These are phyloP conservation scores for Spheniscus mendiculus DNA, from an alignment of 2,113 vertebrate genomes.

Conservation along the genomic window DNA sequence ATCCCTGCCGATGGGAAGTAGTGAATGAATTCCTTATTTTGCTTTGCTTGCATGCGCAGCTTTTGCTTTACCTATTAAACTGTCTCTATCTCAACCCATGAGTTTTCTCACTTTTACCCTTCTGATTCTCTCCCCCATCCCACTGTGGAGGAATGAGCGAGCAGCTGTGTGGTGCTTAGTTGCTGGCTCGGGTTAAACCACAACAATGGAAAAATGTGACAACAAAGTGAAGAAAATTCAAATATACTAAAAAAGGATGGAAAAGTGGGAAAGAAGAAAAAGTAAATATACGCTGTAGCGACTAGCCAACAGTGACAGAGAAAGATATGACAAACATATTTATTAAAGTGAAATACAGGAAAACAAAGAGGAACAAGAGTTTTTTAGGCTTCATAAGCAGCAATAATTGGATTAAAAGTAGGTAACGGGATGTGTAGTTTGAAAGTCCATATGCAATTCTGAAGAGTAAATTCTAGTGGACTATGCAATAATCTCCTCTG, in stretches of 20 bases:
- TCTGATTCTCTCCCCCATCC: too few species aligned
- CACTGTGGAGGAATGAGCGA: too few species aligned
- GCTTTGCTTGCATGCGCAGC: too few species aligned
- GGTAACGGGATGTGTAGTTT: background rate
- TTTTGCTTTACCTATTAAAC: too few species aligned
- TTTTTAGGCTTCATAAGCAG: background rate
- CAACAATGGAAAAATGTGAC: background rate
- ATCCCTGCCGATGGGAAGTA: too few species aligned
- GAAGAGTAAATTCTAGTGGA: background rate
- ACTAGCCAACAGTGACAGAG: background rate
- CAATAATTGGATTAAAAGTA: background rate
- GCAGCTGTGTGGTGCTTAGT: too few species aligned
- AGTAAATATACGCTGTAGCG: background rate
- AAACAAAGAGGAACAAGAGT: background rate
- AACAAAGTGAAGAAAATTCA: background rate
- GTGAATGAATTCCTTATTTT: too few species aligned
- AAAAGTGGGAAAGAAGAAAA: background rate
- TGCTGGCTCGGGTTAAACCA: too few species aligned
- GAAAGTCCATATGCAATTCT: background rate
- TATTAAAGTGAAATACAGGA: background rate
- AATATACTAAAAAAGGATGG: background rate
- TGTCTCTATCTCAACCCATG: too few species aligned
- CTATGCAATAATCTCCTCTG: background rate
- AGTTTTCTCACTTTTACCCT: too few species aligned
- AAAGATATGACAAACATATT: background rate